Conservation (phyloP, 2,888 invertebrate species). For the Spialia ferax region DNA sequence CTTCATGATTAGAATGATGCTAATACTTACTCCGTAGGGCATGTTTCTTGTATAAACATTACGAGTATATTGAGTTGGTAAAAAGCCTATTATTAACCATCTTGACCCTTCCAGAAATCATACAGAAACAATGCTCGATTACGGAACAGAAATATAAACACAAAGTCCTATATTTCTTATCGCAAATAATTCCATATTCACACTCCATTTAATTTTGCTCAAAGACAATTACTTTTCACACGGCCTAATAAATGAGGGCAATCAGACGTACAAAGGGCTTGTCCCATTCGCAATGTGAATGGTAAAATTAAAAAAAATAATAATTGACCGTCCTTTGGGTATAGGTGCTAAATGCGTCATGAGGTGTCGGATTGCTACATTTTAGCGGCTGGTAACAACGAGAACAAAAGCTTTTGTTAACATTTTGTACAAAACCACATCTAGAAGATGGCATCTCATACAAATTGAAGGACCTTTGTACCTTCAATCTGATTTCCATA, state of each 20-base stretch:
- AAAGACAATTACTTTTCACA: constrained; percentile 8
- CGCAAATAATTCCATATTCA: background rate
- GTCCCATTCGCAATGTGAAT: background rate
- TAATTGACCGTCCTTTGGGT: constrained; percentile 1
- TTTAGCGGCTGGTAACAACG: background rate
- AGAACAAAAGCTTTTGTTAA: constrained; percentile 1
- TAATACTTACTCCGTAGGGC: no score
- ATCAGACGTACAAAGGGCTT: background rate
- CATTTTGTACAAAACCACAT: background rate
- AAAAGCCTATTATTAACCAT: no score
- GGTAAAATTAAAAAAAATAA: background rate
- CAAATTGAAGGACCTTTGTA: background rate
- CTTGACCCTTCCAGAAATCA: no score
- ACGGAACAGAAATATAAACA: background rate
- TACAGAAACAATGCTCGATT: background rate
- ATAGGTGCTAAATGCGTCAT: background rate
- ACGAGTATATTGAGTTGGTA: no score
- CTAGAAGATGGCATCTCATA: background rate
- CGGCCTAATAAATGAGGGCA: background rate
- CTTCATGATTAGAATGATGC: no score
- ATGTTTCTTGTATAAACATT: no score
- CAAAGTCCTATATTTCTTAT: background rate
- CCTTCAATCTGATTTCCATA: no score
- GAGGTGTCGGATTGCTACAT: background rate
- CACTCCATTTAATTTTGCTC: constrained; percentile 4